Percentiles rank a stretch among this genome's conserved stretches.
phyloP scores from a whole-genome alignment of 2,888 invertebrate species.

The Andrena minutula region DNA sequence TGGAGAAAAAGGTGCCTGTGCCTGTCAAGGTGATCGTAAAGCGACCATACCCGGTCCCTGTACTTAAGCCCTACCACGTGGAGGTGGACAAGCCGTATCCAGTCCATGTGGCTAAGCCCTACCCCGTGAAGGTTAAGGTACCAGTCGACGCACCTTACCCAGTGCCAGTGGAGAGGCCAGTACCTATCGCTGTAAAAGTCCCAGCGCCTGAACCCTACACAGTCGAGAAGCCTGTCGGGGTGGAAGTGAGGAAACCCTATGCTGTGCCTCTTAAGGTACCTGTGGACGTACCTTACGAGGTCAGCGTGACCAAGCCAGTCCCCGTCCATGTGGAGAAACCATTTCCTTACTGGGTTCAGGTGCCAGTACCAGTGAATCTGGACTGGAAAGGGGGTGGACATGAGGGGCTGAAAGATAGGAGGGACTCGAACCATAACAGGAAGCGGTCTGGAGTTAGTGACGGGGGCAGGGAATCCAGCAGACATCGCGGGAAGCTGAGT shows the following conservation, averaged over 20 bases:
- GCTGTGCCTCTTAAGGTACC: slow-evolving; percentile 90
- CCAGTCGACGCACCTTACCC: slow-evolving; percentile 86
- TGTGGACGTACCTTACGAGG: slow-evolving; percentile 89
- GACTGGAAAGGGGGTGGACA: slow-evolving; percentile 22
- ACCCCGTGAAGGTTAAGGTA: slow-evolving; percentile 86
- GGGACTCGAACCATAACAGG: not conserved
- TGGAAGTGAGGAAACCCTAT: slow-evolving; percentile 86
- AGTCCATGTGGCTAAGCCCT: slow-evolving; percentile 82
- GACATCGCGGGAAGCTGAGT: not conserved
- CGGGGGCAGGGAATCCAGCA: not conserved
- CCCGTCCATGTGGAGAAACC: slow-evolving; percentile 88
- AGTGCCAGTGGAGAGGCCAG: slow-evolving; percentile 89
- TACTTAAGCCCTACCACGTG: slow-evolving; percentile 88
- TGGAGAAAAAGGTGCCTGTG: slow-evolving; percentile 90
- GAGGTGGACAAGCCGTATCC: slow-evolving; percentile 90
- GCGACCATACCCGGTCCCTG: slow-evolving; percentile 71
- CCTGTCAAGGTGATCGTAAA: slow-evolving; percentile 90
- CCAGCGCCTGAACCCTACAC: slow-evolving; percentile 88
- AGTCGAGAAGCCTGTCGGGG: slow-evolving; percentile 88
- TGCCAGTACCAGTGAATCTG: slow-evolving; percentile 66
- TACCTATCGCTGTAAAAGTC: slow-evolving; percentile 90
- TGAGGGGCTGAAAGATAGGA: slow-evolving; percentile 10
- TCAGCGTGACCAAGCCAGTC: slow-evolving; percentile 84
- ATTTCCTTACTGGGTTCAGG: slow-evolving; percentile 87
- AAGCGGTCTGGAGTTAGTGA: not conserved